Evolutionary conservation across 2,113 vertebrate species (phyloP).

Genomic region (Chionomys nivalis): DNA sequence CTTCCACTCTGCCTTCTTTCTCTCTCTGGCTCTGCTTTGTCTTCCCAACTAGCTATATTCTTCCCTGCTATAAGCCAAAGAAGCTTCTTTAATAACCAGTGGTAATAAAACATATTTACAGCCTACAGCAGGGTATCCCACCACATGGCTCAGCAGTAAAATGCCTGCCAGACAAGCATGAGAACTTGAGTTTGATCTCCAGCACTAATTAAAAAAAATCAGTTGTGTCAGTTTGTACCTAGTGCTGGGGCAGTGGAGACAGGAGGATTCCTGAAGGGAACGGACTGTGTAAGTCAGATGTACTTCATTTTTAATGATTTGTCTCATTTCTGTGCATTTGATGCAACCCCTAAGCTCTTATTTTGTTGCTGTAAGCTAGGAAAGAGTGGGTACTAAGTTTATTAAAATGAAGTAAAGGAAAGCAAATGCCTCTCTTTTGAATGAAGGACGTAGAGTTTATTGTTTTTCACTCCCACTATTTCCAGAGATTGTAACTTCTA

Average conservation of each 20-base stretch:
- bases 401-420: constrained; percentile 10
- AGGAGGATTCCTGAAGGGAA: not conserved
- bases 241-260: too few relatives aligned
- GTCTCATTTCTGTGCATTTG: constrained; percentile 8
- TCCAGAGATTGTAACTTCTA: not conserved
- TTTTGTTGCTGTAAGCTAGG: constrained; percentile 13
- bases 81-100: too few relatives aligned
- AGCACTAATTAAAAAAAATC: not conserved
- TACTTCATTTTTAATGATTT: not conserved
- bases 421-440: constrained; percentile 2
- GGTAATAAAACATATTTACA: too few relatives aligned
- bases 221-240: not conserved
- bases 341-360: not conserved
- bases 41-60: too few relatives aligned
- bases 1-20: too few relatives aligned
- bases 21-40: too few relatives aligned
- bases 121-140: too few relatives aligned
- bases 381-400: not conserved
- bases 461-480: constrained; percentile 37
- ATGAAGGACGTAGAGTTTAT: not conserved
- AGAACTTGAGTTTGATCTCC: not conserved
- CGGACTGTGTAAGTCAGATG: not conserved
- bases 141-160: not conserved
- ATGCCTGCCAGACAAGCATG: not conserved
- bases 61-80: too few relatives aligned